Evolutionary conservation across 2,888 invertebrate species (phyloP).

Genomic region (Sinodicranocentrus sp.): DNA sequence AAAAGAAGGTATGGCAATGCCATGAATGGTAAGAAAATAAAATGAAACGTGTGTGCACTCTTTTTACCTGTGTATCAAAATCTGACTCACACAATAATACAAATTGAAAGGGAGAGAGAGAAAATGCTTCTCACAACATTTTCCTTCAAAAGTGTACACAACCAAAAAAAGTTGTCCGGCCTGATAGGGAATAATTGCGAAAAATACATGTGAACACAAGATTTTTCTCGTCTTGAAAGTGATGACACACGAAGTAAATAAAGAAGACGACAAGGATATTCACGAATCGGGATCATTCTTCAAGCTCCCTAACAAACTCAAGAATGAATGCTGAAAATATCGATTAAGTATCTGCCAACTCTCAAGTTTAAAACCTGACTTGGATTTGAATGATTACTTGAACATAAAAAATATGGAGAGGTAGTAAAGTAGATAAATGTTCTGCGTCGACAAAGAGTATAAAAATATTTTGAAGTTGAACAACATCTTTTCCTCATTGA

Average conservation of each 20-base stretch:
- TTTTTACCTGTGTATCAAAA: background rate
- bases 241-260: slow-evolving; percentile 1
- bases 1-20: slow-evolving; percentile 9
- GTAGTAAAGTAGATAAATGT: too few species aligned
- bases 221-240: slow-evolving; percentile 13
- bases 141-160: background rate
- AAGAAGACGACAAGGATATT: slow-evolving; percentile 1
- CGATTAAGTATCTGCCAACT: too few species aligned
- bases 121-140: slow-evolving; percentile 1
- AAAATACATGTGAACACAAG: background rate
- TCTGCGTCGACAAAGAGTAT: too few species aligned
- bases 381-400: too few species aligned
- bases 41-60: background rate
- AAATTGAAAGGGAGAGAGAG: background rate
- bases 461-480: too few species aligned
- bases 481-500: too few species aligned
- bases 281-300: too few species aligned
- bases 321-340: too few species aligned
- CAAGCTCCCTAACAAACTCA: too few species aligned
- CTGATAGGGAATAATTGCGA: background rate
- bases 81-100: background rate
- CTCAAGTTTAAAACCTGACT: too few species aligned
- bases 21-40: slow-evolving; percentile 15
- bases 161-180: background rate
- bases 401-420: too few species aligned